phyloP scores from a whole-genome alignment of 30 jellyfish, hydroid and myxozoan species.

The Calvadosia cruxmelitensis region DNA sequence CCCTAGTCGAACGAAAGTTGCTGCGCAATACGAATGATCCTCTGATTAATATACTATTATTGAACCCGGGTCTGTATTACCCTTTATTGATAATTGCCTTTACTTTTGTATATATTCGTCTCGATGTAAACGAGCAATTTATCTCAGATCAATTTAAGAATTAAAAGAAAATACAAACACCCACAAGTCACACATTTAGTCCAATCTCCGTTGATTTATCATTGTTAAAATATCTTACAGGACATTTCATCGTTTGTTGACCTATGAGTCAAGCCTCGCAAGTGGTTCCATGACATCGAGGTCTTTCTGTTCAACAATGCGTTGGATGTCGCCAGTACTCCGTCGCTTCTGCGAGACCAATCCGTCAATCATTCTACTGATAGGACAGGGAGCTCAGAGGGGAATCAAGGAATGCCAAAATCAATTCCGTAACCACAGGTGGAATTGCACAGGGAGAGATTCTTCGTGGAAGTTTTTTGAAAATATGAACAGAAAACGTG shows the following conservation, averaged over 20 bases:
- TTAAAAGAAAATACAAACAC: no score
- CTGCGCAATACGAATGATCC: no score
- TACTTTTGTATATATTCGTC: no score
- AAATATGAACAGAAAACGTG: slow-evolving; percentile 62
- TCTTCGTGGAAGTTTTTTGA: slow-evolving; percentile 57
- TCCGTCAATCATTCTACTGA: slow-evolving; percentile 39
- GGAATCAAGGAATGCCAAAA: slow-evolving; percentile 66
- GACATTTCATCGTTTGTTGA: slow-evolving; percentile 48
- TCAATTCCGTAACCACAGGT: slow-evolving; percentile 38
- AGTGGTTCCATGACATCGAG: slow-evolving; percentile 37
- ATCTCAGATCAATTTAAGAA: no score
- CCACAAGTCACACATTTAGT: no score
- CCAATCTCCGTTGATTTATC: no score
- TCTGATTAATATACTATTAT: no score
- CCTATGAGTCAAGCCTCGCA: slow-evolving; percentile 40
- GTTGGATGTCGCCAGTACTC: slow-evolving; percentile 53
- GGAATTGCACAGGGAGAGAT: slow-evolving; percentile 51
- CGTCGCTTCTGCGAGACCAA: slow-evolving; percentile 40
- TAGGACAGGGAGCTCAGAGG: slow-evolving; percentile 57
- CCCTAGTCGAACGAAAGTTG: no score
- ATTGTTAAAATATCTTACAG: no score
- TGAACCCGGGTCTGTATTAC: no score
- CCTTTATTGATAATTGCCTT: no score
- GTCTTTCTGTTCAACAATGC: slow-evolving; percentile 34
- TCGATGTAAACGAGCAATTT: no score